These are phyloP conservation scores for Cebus imitator DNA, from an alignment of 2,113 vertebrate species.

Conservation along the genomic window DNA sequence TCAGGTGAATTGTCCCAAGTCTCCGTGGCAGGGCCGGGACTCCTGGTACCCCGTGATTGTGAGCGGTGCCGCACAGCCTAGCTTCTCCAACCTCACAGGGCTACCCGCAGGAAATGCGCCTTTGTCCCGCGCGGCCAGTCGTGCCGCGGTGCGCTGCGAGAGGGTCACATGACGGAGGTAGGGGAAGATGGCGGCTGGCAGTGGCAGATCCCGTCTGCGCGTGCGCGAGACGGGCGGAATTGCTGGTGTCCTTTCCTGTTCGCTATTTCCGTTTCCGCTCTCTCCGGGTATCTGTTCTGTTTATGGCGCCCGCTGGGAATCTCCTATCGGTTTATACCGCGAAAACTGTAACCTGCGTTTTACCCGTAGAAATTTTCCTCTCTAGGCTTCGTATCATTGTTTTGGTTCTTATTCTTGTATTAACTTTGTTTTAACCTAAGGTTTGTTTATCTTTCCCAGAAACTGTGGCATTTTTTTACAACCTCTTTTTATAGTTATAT, in stretches of 20 bases:
- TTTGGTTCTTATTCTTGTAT: neutral
- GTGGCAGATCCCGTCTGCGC: accelerated
- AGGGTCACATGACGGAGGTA: neutral
- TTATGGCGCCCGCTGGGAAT: accelerated
- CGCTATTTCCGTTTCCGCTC: neutral
- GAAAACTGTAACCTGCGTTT: neutral
- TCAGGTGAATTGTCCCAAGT: accelerated
- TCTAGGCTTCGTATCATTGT: neutral
- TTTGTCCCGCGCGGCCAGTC: accelerated
- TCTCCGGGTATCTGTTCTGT: neutral
- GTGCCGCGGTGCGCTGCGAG: neutral
- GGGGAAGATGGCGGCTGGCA: accelerated
- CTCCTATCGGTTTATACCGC: accelerated
- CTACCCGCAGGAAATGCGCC: neutral
- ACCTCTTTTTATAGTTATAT: neutral
- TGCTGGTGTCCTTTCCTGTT: accelerated
- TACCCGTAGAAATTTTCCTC: accelerated
- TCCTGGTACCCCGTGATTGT: accelerated
- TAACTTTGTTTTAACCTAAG: neutral
- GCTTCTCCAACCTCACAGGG: accelerated
- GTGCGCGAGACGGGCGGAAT: neutral
- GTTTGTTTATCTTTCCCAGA: neutral
- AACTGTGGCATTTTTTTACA: neutral
- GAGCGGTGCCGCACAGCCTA: accelerated
- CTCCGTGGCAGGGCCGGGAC: accelerated